A percentile compares a stretch with the other conserved stretches of the same genome.
Evolutionary conservation across 2,113 vertebrate species (phyloP).

Genomic region (Zosterops hypoxanthus): DNA sequence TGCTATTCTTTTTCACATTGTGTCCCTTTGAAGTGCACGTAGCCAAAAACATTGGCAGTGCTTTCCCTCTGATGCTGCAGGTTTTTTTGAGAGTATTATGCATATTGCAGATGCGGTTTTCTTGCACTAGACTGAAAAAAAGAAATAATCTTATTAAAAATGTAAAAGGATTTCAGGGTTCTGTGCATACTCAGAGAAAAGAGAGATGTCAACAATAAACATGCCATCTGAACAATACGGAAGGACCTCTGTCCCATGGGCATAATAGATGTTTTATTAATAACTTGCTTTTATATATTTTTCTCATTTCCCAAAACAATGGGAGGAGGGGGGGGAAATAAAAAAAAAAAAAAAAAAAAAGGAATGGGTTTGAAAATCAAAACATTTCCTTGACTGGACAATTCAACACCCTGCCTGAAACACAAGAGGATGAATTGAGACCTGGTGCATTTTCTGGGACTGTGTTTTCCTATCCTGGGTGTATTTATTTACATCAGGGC

Average conservation of each 20-base stretch:
- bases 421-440: neutral
- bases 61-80: constrained; percentile 54
- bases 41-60: constrained; percentile 39
- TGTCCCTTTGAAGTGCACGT: constrained; percentile 36
- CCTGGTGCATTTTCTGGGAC: neutral
- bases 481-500: neutral
- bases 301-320: constrained; percentile 57
- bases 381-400: neutral
- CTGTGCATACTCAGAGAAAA: constrained; percentile 65
- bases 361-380: neutral
- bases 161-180: constrained; percentile 74
- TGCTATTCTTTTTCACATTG: neutral
- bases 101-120: constrained; percentile 54
- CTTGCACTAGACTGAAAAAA: constrained; percentile 55
- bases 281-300: constrained; percentile 62
- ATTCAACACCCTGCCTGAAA: neutral
- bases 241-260: constrained; percentile 64
- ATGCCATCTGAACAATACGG: constrained; percentile 62
- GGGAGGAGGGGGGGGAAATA: rapidly evolving
- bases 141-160: constrained; percentile 74
- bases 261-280: constrained; percentile 71
- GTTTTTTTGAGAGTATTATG: constrained; percentile 56
- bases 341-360: too few relatives aligned
- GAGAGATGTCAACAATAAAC: constrained; percentile 73
- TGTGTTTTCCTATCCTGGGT: rapidly evolving